Conservation (phyloP, 2,113 vertebrate genomes). For the Corydoras maculifer region DNA sequence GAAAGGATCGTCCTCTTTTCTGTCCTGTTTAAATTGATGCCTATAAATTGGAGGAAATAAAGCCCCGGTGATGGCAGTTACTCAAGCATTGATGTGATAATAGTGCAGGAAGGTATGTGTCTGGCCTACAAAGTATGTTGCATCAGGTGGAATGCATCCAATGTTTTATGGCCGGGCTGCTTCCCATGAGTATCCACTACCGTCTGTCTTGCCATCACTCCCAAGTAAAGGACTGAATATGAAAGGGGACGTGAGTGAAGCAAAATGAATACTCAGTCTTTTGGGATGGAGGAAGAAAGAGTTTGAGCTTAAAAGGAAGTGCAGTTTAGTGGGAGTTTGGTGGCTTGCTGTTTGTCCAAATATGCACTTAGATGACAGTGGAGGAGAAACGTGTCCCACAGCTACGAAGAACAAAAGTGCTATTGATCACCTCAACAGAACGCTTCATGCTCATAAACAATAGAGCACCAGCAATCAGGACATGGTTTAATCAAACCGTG, state of each 20-base stretch:
- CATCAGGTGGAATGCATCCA: constrained; percentile 7
- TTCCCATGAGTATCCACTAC: constrained; percentile 13
- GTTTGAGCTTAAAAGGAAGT: neutral
- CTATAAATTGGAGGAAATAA: constrained; percentile 24
- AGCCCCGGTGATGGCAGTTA: neutral
- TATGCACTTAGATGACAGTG: constrained; percentile 12
- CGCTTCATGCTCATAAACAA: constrained; percentile 25
- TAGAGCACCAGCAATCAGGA: constrained; percentile 23
- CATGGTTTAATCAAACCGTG: constrained; percentile 30
- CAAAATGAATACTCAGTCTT: constrained; percentile 18
- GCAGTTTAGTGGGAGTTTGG: neutral
- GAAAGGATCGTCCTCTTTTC: neutral
- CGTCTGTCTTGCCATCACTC: constrained; percentile 18
- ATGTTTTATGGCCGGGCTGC: constrained; percentile 25
- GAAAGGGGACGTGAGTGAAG: constrained; percentile 11
- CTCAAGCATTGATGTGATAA: constrained; percentile 12
- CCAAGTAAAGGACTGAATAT: neutral
- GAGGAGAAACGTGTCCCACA: constrained; percentile 14
- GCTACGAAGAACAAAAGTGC: constrained; percentile 20
- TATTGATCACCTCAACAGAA: constrained; percentile 11
- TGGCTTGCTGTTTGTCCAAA: constrained; percentile 23
- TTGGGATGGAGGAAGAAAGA: neutral
- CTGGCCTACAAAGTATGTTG: constrained; percentile 10
- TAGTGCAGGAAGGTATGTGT: neutral
- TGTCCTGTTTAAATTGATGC: neutral